Conservation (phyloP, 1,140 invertebrate species). For the Platyura marginata region DNA sequence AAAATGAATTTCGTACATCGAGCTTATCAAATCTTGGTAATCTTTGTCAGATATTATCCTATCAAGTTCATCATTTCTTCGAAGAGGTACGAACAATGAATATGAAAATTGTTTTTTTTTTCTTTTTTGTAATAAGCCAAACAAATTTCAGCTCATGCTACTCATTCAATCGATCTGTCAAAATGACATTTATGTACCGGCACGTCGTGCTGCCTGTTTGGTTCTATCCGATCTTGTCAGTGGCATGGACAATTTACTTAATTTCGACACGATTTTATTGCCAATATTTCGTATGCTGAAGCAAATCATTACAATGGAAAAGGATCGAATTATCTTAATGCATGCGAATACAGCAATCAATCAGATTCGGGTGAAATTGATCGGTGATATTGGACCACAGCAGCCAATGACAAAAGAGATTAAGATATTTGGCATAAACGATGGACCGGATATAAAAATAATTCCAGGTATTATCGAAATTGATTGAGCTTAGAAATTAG, state of each 20-base stretch:
- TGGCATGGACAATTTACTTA: constrained; percentile 42
- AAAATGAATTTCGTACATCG: constrained; percentile 50
- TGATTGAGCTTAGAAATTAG: no score
- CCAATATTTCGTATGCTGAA: constrained; percentile 46
- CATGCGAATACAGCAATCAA: constrained; percentile 51
- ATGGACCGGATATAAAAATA: no score
- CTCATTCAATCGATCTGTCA: constrained; percentile 40
- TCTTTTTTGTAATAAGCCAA: constrained; percentile 4
- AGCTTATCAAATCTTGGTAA: constrained; percentile 64
- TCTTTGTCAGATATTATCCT: constrained; percentile 51
- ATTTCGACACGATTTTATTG: constrained; percentile 38
- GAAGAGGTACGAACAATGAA: constrained; percentile 35
- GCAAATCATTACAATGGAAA: constrained; percentile 34
- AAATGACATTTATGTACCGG: constrained; percentile 39
- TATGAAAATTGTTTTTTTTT: not conserved
- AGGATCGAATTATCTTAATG: constrained; percentile 41
- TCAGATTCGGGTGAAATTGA: no score
- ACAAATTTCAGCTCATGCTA: constrained; percentile 33
- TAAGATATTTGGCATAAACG: no score
- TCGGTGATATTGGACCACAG: no score
- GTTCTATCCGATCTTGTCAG: constrained; percentile 44
- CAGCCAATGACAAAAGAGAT: no score
- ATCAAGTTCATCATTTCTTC: constrained; percentile 42
- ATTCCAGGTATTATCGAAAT: no score
- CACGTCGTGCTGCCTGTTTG: constrained; percentile 49